Conservation (phyloP, 35 echinoderm and acorn worm genomes). For the Heliocidaris tuberculata region DNA sequence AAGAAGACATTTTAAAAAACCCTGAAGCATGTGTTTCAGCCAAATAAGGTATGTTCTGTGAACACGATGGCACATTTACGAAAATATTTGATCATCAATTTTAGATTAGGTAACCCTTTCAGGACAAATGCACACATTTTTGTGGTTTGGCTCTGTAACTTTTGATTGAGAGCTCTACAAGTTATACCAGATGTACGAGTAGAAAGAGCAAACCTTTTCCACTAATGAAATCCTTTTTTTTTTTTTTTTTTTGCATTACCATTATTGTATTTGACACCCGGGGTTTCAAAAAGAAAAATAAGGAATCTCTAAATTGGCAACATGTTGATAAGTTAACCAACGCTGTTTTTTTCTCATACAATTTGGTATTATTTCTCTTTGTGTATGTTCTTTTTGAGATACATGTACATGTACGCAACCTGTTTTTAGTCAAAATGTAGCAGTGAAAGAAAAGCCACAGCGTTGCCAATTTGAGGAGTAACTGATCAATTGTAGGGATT, state of each 20-base stretch:
- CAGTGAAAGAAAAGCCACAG: no score
- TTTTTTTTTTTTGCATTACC: no score
- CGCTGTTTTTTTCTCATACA: background rate
- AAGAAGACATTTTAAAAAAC: background rate
- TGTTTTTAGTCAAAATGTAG: no score
- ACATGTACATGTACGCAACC: no score
- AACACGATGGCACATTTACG: background rate
- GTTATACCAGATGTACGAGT: no score
- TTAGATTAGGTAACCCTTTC: background rate
- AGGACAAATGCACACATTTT: background rate
- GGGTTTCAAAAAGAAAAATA: background rate
- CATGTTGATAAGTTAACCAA: background rate
- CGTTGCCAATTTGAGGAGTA: background rate
- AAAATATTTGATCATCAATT: background rate
- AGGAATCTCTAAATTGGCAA: background rate
- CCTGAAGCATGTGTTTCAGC: constrained; percentile 46
- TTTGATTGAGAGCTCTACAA: no score
- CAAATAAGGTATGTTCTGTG: constrained; percentile 33
- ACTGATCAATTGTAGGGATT: background rate
- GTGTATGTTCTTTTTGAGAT: no score
- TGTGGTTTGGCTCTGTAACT: no score
- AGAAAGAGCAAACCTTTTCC: no score
- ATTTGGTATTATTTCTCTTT: background rate
- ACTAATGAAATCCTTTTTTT: no score
- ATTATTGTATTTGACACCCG: no score